phyloP scores from a whole-genome alignment of 2,888 invertebrate genomes.

The Cryptocheilus praepositus region DNA sequence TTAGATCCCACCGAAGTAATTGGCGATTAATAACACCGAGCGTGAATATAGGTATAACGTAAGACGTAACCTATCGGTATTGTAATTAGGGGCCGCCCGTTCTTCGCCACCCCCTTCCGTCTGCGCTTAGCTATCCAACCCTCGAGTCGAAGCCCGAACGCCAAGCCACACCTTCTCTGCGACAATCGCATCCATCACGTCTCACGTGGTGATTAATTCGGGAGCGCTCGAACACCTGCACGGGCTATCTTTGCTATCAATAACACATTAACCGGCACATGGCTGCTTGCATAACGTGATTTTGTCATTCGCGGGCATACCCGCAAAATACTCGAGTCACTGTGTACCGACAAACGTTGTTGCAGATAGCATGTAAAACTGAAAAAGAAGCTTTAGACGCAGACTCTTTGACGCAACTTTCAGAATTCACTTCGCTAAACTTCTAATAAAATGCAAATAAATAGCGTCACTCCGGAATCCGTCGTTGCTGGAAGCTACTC shows the following conservation, averaged over 20 bases:
- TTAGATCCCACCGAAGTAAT: slow-evolving; percentile 65
- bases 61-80: slow-evolving; percentile 55
- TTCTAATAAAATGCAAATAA: too few relatives aligned
- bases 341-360: too few relatives aligned
- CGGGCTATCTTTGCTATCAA: slow-evolving; percentile 54
- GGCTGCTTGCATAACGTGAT: slow-evolving; percentile 24
- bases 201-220: slow-evolving; percentile 63
- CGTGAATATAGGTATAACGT: slow-evolving; percentile 51
- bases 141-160: slow-evolving; percentile 8
- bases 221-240: slow-evolving; percentile 51
- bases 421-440: too few relatives aligned
- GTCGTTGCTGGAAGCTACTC: not conserved
- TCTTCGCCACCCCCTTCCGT: too few relatives aligned
- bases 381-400: too few relatives aligned
- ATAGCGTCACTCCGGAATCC: too few relatives aligned
- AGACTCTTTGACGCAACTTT: too few relatives aligned
- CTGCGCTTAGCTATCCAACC: too few relatives aligned
- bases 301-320: too few relatives aligned
- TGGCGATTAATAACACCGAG: slow-evolving; percentile 69
- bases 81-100: slow-evolving; percentile 61
- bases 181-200: slow-evolving; percentile 63
- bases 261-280: slow-evolving; percentile 50
- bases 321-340: too few relatives aligned
- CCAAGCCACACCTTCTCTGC: not conserved
- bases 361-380: too few relatives aligned